A percentile compares a stretch with the other conserved stretches of the same genome.
These are phyloP conservation scores for Gobiocypris rarus DNA, from an alignment of 2,113 vertebrate species.

Conservation along the genomic window DNA sequence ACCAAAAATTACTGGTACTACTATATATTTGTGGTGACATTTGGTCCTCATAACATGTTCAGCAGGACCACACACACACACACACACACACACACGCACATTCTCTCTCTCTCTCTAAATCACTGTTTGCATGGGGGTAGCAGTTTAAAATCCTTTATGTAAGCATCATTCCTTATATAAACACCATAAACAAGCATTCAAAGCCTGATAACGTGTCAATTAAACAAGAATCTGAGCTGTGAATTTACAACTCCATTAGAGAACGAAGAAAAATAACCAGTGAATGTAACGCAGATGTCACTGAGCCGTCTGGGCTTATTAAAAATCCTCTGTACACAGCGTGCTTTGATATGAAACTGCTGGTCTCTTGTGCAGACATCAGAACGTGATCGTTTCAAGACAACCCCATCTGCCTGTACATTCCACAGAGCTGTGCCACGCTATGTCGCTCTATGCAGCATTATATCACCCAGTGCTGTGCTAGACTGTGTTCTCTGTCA, in stretches of 20 bases:
- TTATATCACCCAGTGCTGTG: background rate
- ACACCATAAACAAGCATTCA: background rate
- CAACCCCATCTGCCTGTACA: slow-evolving; percentile 40
- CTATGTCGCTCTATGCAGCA: background rate
- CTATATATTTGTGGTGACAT: too few relatives aligned
- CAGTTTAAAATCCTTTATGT: background rate
- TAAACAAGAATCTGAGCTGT: slow-evolving; percentile 20
- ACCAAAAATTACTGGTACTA: too few relatives aligned
- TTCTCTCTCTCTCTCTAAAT: background rate
- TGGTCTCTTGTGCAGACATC: slow-evolving; percentile 40
- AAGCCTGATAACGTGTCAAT: slow-evolving; percentile 9
- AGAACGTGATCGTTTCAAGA: slow-evolving; percentile 40
- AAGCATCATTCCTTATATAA: background rate
- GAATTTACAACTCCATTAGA: slow-evolving; percentile 27
- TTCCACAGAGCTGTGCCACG: slow-evolving; percentile 6
- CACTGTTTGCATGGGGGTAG: background rate
- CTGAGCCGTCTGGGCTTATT: slow-evolving; percentile 53
- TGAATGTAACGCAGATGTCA: slow-evolving; percentile 51
- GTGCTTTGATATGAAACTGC: slow-evolving; percentile 50
- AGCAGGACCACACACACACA: background rate
- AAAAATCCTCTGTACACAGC: slow-evolving; percentile 48
- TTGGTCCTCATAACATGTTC: too few relatives aligned
- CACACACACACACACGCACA: background rate
- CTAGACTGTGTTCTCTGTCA: background rate
- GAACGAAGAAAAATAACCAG: slow-evolving; percentile 44